Percentiles rank a stretch among this genome's conserved stretches.
Conservation (phyloP, 1,140 invertebrate species). For the Meteorus sp. region DNA sequence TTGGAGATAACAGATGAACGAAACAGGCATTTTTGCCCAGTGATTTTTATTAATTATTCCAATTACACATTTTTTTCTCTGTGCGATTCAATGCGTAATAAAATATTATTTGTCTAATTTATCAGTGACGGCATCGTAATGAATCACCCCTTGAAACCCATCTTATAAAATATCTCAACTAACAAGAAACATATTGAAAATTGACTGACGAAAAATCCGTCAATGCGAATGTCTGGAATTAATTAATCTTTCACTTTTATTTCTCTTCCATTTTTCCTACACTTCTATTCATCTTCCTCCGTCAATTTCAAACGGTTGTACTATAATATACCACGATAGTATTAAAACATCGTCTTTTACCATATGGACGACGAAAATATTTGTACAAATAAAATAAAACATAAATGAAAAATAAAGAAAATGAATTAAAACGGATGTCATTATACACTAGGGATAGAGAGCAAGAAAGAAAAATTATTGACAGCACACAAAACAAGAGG, state of each 20-base stretch:
- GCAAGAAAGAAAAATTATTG: slow-evolving; percentile 1
- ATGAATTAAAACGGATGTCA: neutral
- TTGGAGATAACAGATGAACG: too few species aligned
- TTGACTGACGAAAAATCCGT: too few species aligned
- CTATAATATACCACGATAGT: slow-evolving; percentile 45
- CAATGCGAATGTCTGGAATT: slow-evolving; percentile 8
- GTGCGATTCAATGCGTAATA: too few species aligned
- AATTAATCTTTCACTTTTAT: neutral
- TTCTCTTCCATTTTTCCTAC: neutral
- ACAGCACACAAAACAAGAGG: neutral
- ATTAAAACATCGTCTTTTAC: slow-evolving; percentile 36
- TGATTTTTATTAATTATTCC: too few species aligned
- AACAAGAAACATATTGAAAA: too few species aligned
- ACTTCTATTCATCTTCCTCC: neutral
- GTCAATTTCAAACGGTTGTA: slow-evolving; percentile 27
- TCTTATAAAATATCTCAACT: too few species aligned
- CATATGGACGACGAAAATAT: neutral
- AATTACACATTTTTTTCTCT: too few species aligned
- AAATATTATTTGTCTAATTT: too few species aligned
- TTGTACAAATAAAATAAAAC: neutral
- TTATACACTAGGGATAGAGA: slow-evolving; percentile 30
- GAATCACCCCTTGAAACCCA: too few species aligned
- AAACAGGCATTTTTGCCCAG: too few species aligned
- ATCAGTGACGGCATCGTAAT: too few species aligned
- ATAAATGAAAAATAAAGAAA: neutral